These are phyloP conservation scores for Pterocles burchelli DNA, from an alignment of 2,113 vertebrate species.

Conservation along the genomic window DNA sequence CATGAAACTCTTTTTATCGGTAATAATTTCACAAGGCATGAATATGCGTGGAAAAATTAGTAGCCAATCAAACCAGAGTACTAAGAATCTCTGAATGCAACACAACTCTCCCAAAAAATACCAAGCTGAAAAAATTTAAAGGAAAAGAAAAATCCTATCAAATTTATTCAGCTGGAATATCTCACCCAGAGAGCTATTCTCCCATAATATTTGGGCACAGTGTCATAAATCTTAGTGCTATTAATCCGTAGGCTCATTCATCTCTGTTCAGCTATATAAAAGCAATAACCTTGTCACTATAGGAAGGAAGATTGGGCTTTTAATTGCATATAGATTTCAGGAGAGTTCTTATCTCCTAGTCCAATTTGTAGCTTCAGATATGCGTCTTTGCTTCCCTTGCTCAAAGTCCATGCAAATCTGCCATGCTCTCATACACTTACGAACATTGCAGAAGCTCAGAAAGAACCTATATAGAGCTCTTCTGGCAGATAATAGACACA, in stretches of 20 bases:
- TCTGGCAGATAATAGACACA: neutral
- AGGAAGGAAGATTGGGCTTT: constrained; percentile 64
- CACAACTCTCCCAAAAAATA: neutral
- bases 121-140: neutral
- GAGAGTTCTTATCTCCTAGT: constrained; percentile 60
- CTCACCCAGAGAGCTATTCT: constrained; percentile 43
- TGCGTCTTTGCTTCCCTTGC: neutral
- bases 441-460: neutral
- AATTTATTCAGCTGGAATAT: constrained; percentile 61
- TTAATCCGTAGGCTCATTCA: constrained; percentile 67
- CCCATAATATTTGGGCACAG: constrained; percentile 49
- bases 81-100: neutral
- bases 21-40: neutral
- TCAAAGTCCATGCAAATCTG: constrained; percentile 49
- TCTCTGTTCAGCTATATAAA: constrained; percentile 68
- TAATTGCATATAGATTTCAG: constrained; percentile 71
- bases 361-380: constrained; percentile 57
- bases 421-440: neutral
- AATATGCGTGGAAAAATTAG: neutral
- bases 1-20: neutral
- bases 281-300: constrained; percentile 72
- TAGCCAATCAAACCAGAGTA: neutral
- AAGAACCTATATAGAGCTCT: neutral
- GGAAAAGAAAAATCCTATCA: constrained; percentile 38
- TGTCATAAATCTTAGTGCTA: constrained; percentile 71